A percentile compares a stretch with the other conserved stretches of the same genome.
Conservation (phyloP, 1,140 invertebrate genomes). For the Pachypsylla venusta region DNA sequence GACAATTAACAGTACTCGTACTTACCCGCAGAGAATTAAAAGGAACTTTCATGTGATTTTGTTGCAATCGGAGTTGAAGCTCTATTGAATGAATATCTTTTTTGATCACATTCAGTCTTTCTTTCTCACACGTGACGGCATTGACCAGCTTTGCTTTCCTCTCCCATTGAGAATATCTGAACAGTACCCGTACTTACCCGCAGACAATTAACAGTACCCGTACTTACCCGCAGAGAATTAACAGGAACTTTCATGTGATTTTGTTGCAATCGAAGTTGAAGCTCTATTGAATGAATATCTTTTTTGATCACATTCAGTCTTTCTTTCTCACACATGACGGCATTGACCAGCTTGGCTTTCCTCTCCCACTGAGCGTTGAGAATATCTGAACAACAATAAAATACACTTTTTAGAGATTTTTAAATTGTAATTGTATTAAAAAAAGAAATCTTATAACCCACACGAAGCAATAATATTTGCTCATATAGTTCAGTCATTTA, state of each 20-base stretch:
- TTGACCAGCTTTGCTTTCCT: constrained; percentile 34
- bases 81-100: constrained; percentile 31
- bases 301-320: constrained; percentile 34
- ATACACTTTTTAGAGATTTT: too few relatives aligned
- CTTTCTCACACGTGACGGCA: constrained; percentile 36
- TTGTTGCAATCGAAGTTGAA: background rate
- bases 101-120: constrained; percentile 34
- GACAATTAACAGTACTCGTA: too few relatives aligned
- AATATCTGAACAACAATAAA: too few relatives aligned
- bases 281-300: constrained; percentile 30
- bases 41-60: background rate
- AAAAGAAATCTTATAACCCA: too few relatives aligned
- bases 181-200: too few relatives aligned
- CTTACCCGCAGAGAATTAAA: constrained; percentile 8
- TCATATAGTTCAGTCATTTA: too few relatives aligned
- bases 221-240: constrained; percentile 6
- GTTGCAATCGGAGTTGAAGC: background rate
- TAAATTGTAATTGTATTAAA: too few relatives aligned
- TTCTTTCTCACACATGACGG: constrained; percentile 36
- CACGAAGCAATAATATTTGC: too few relatives aligned
- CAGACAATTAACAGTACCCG: too few relatives aligned
- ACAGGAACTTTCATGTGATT: background rate
- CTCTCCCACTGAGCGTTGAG: constrained; percentile 35
- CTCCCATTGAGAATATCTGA: constrained; percentile 35
- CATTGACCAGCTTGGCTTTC: constrained; percentile 34